Evolutionary conservation across 2,888 invertebrate genomes (phyloP).

Genomic region (Stenotaenia linearis): DNA sequence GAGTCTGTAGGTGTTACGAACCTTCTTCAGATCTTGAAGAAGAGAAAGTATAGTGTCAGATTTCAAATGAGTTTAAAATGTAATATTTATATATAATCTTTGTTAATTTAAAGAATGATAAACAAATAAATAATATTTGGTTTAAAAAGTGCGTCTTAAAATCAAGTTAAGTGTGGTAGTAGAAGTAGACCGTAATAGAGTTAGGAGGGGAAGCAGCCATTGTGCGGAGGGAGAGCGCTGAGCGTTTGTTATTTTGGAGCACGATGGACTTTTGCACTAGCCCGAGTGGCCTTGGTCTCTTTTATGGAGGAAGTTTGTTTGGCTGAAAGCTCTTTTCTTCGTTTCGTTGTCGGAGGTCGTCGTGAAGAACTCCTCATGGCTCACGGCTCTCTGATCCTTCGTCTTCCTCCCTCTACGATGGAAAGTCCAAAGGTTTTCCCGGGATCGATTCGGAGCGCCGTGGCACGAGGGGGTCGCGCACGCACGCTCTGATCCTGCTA

Average conservation of each 20-base stretch:
- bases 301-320: background rate
- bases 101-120: too few relatives aligned
- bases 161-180: background rate
- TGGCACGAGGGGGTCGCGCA: background rate
- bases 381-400: conserved; percentile 2
- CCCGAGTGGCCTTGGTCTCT: background rate
- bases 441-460: conserved; percentile 1
- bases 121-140: too few relatives aligned
- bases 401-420: background rate
- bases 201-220: background rate
- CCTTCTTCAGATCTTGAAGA: too few relatives aligned
- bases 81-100: too few relatives aligned
- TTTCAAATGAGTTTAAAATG: too few relatives aligned
- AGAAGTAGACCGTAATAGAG: background rate
- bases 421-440: background rate
- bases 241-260: background rate
- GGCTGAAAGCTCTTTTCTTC: background rate
- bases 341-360: conserved; percentile 4
- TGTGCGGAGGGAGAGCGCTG: background rate
- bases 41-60: too few relatives aligned
- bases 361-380: background rate
- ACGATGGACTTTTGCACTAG: background rate
- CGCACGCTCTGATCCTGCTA: background rate
- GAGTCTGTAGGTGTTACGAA: too few relatives aligned
- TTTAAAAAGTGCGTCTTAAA: too few relatives aligned